phyloP scores from a whole-genome alignment of 2,888 invertebrate species.

The Helicoverpa assulta region DNA sequence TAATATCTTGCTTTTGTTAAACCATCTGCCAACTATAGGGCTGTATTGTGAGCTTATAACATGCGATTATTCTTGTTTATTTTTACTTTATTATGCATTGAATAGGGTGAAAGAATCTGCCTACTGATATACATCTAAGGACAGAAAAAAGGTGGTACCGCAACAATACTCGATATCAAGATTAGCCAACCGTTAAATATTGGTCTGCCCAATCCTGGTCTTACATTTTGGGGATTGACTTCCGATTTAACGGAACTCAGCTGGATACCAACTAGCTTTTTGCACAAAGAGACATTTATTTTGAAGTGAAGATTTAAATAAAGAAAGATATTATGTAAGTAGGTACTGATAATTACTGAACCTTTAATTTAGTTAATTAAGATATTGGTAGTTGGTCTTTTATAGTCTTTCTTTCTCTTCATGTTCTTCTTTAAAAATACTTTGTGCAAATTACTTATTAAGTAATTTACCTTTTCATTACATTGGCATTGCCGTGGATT shows the following conservation, averaged over 20 bases:
- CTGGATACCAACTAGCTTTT: background rate
- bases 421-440: too few species aligned
- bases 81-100: conserved; percentile 41
- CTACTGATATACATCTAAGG: conserved; percentile 19
- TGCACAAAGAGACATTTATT: background rate
- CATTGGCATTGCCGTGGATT: background rate
- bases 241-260: background rate
- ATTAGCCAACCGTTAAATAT: too few species aligned
- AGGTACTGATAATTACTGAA: too few species aligned
- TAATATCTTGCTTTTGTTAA: background rate
- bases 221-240: background rate
- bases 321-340: too few species aligned
- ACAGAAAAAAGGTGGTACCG: background rate
- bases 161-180: background rate
- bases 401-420: too few species aligned
- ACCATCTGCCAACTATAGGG: conserved; percentile 47
- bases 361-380: too few species aligned
- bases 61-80: conserved; percentile 48
- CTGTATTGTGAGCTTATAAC: conserved; percentile 13
- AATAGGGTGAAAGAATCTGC: conserved; percentile 26
- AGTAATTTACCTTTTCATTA: background rate
- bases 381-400: too few species aligned
- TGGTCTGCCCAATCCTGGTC: too few species aligned
- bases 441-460: too few species aligned
- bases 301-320: background rate